A percentile compares a stretch with the other conserved stretches of the same genome.
Conservation (phyloP, 2,888 invertebrate genomes). For the Oscheius onirici region DNA sequence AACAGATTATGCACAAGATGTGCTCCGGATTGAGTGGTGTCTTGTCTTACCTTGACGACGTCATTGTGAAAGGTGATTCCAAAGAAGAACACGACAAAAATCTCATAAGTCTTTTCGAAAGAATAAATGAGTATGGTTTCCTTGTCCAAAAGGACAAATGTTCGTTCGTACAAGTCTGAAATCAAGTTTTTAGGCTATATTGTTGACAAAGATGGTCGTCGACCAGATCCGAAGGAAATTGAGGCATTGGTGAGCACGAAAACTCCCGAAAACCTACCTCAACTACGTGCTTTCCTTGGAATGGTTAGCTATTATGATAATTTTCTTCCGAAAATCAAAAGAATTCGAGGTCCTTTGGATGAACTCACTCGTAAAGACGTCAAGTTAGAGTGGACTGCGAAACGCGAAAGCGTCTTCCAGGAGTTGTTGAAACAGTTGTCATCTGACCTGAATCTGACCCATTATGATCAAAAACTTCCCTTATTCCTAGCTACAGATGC, state of each 20-base stretch:
- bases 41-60: constrained; percentile 41
- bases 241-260: constrained; percentile 23
- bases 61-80: constrained; percentile 44
- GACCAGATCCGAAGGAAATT: constrained; percentile 35
- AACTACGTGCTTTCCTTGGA: constrained; percentile 41
- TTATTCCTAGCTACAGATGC: constrained; percentile 72
- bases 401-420: constrained; percentile 42
- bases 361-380: neutral
- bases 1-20: constrained; percentile 37
- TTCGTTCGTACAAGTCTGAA: constrained; percentile 17
- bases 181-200: constrained; percentile 37
- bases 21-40: constrained; percentile 34
- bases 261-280: constrained; percentile 27
- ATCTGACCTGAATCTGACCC: constrained; percentile 54
- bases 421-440: constrained; percentile 25
- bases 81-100: constrained; percentile 37
- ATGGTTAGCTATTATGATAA: constrained; percentile 38
- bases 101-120: constrained; percentile 44
- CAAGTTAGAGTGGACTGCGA: neutral
- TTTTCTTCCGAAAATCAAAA: constrained; percentile 31
- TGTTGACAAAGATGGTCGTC: constrained; percentile 23
- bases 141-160: neutral
- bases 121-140: constrained; percentile 37
- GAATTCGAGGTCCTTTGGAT: neutral
- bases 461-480: constrained; percentile 65